Conservation (phyloP, 2,888 invertebrate genomes). For the Andrena chrysosceles region DNA sequence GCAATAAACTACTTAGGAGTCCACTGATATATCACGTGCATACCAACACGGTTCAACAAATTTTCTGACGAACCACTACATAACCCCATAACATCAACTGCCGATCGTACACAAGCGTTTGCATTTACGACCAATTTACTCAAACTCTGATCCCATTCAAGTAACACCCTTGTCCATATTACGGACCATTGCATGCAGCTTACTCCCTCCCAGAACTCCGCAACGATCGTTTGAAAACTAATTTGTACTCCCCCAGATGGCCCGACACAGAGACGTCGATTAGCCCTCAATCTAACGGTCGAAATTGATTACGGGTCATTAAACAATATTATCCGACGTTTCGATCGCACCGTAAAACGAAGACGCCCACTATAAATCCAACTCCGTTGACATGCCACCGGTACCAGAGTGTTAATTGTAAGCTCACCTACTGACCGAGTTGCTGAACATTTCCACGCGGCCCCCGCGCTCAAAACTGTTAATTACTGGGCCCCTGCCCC, state of each 20-base stretch:
- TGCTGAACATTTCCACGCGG: constrained; percentile 53
- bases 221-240: constrained; percentile 15
- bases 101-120: constrained; percentile 7
- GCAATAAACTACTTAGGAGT: background rate
- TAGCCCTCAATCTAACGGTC: background rate
- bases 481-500: constrained; percentile 43
- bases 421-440: constrained; percentile 59
- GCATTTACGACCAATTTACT: constrained; percentile 29
- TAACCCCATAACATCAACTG: background rate
- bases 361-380: constrained; percentile 45
- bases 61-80: background rate
- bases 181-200: background rate
- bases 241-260: background rate
- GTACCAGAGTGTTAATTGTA: constrained; percentile 47
- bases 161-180: constrained; percentile 1
- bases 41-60: background rate
- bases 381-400: background rate
- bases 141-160: constrained; percentile 6
- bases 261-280: constrained; percentile 11
- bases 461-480: constrained; percentile 40
- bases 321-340: constrained; percentile 28
- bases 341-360: constrained; percentile 33
- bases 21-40: background rate
- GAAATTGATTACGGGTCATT: background rate
- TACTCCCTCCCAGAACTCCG: background rate